Evolutionary conservation across 2,888 invertebrate genomes (phyloP).

Genomic region (Diarsia rubi): DNA sequence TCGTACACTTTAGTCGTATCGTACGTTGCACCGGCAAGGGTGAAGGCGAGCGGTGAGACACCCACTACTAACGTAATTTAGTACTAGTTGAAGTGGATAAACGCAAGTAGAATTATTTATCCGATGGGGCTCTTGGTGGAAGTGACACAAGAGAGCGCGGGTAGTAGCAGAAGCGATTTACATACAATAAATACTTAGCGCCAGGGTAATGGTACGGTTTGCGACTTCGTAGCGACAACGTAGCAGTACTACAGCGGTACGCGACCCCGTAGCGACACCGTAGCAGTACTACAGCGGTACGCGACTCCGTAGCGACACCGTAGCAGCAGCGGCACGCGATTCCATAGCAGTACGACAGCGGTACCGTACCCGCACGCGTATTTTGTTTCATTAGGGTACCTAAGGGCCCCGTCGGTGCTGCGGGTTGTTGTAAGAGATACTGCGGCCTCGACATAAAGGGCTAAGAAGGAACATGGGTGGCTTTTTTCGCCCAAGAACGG

Average conservation of each 20-base stretch:
- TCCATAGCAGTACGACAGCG: too few relatives aligned
- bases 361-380: not conserved
- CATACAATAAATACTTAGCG: constrained; percentile 46
- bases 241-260: not conserved
- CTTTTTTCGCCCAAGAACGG: too few relatives aligned
- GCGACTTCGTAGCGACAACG: not conserved
- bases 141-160: constrained; percentile 63
- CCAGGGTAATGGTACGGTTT: constrained; percentile 16
- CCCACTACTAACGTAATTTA: constrained; percentile 81
- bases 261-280: not conserved
- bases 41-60: constrained; percentile 69
- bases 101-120: constrained; percentile 84
- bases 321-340: not conserved
- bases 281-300: not conserved
- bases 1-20: constrained; percentile 53
- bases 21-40: constrained; percentile 64
- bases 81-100: constrained; percentile 80
- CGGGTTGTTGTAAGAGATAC: too few relatives aligned
- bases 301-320: not conserved
- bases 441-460: too few relatives aligned
- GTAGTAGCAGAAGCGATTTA: constrained; percentile 57
- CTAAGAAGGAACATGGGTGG: too few relatives aligned
- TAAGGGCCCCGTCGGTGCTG: too few relatives aligned
- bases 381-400: not conserved
- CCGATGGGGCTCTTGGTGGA: constrained; percentile 71